Evolutionary conservation across 2,888 invertebrate species (phyloP), one percentile per base, ranked within the genome.

Genomic region (Xiphydria camelus): DNA sequence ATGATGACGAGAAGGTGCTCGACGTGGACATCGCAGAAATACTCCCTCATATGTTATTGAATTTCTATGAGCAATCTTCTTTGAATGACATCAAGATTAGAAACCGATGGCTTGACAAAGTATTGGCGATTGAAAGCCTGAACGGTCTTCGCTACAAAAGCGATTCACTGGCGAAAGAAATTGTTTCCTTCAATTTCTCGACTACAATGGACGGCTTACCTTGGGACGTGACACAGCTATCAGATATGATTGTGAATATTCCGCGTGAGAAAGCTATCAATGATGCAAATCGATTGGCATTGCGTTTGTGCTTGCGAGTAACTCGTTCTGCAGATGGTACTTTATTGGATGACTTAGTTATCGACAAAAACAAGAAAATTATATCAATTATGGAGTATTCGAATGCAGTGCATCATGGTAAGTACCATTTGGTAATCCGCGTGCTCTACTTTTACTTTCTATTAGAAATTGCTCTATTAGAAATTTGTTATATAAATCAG

Each of bases 381-480:
- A 76, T 81, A 55, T 76, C 79, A n/a, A 76, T 80, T 6, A 48
- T 78, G 2, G 74, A 79, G 54, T 83, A 82, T 66, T 82, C 83
- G 0, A 72, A 70, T 29, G 78, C 78, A 3, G 77, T 81, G 39
- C 57, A 59, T 38, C 48, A 66, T 47, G 65, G 71, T 72, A 53
- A 59, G 49, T 50, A 32, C n/a, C n/a, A n/a, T n/a, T n/a, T n/a
- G n/a, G n/a, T n/a, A n/a, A n/a, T n/a, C n/a, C n/a, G n/a, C n/a
- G n/a, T n/a, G n/a, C n/a, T n/a, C n/a, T n/a, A n/a, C n/a, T n/a
- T n/a, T n/a, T n/a, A n/a, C n/a, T n/a, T n/a, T n/a, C n/a, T n/a
- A n/a, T n/a, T n/a, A n/a, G n/a, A n/a, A n/a, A n/a, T n/a, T n/a
- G n/a, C n/a, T n/a, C n/a, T n/a, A n/a, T n/a, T n/a, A n/a, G n/a